These are phyloP conservation scores for Microctenopoma stevenorrisi DNA, from an alignment of 2,797 vertebrate genomes.

Conservation along the genomic window DNA sequence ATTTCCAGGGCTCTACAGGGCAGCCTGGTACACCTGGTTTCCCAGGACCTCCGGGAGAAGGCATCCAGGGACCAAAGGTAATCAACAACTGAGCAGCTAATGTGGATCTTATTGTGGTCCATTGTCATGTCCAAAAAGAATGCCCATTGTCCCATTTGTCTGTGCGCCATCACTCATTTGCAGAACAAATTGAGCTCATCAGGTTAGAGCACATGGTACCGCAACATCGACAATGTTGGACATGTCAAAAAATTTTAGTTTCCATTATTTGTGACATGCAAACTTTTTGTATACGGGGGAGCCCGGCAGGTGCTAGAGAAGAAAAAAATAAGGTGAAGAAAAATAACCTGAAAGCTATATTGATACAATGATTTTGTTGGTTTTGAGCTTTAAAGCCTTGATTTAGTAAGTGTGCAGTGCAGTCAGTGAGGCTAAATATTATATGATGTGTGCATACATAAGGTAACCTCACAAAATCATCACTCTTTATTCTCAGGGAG, in stretches of 20 bases:
- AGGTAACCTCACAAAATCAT: conserved; percentile 8
- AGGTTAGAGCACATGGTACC: no score
- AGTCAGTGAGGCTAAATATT: background rate
- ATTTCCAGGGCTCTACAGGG: conserved; percentile 84
- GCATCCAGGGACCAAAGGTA: conserved; percentile 90
- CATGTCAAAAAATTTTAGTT: no score
- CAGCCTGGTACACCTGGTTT: conserved; percentile 83
- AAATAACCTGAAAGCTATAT: no score
- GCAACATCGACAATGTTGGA: no score
- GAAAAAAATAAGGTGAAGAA: no score
- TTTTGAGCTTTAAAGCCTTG: no score
- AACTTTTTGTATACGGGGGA: no score
- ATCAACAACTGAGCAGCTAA: background rate
- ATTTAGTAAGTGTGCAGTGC: no score
- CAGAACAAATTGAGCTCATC: no score
- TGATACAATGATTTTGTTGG: no score
- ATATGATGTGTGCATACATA: background rate
- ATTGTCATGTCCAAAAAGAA: background rate
- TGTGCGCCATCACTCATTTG: background rate
- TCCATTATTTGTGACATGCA: no score
- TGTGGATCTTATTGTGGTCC: background rate
- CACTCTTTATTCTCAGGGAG: conserved; percentile 78
- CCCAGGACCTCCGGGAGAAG: conserved; percentile 86
- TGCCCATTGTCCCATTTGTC: background rate
- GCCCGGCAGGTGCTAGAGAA: no score